A percentile compares a stretch with the other conserved stretches of the same genome.
phyloP scores from a whole-genome alignment of 1,140 invertebrate genomes.

The Drosophila malerkotliana region DNA sequence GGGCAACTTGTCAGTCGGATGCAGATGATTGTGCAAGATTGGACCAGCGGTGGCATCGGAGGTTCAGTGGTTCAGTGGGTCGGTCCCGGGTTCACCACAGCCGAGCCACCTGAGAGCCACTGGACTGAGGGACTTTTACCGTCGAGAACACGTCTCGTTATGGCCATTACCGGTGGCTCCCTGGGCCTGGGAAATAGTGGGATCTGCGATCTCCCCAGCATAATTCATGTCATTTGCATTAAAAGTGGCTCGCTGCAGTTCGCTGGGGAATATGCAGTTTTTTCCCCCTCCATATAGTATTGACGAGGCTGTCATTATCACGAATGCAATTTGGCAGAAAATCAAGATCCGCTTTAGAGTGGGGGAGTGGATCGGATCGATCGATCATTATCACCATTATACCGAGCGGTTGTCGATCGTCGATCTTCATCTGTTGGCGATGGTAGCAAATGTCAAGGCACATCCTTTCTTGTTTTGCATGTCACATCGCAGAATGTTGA shows the following conservation, averaged over 20 bases:
- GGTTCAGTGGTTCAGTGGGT: slow-evolving; percentile 27
- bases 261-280: neutral
- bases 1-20: slow-evolving; percentile 26
- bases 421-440: slow-evolving; percentile 36
- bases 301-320: slow-evolving; percentile 67
- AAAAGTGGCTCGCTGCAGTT: slow-evolving; percentile 18
- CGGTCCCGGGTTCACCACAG: slow-evolving; percentile 20
- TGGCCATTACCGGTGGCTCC: slow-evolving; percentile 46
- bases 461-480: slow-evolving; percentile 65
- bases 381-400: slow-evolving; percentile 66
- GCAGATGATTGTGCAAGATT: slow-evolving; percentile 46
- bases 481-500: slow-evolving; percentile 24
- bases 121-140: slow-evolving; percentile 37
- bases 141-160: slow-evolving; percentile 71
- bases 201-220: slow-evolving; percentile 11
- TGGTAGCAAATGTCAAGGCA: slow-evolving; percentile 72
- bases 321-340: slow-evolving; percentile 54
- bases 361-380: slow-evolving; percentile 36
- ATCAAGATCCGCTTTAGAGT: slow-evolving; percentile 17
- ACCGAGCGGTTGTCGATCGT: slow-evolving; percentile 20
- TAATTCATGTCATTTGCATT: slow-evolving; percentile 70
- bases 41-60: slow-evolving; percentile 4
- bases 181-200: slow-evolving; percentile 41
- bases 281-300: slow-evolving; percentile 30
- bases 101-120: neutral